Conservation (phyloP, 2,113 vertebrate genomes). For the Xiphophorus couchianus region DNA sequence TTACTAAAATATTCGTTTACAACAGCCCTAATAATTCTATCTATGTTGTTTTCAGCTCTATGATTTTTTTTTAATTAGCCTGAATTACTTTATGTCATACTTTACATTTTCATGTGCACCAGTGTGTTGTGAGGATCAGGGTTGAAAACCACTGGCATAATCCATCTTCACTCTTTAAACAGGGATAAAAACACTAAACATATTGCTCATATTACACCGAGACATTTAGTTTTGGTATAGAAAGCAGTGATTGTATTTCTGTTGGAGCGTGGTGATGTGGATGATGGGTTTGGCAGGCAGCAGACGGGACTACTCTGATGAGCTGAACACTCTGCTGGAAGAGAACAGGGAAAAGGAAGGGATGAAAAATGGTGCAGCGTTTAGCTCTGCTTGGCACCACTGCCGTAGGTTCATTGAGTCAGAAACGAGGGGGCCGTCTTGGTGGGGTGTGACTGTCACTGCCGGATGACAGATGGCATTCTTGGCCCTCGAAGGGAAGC, state of each 20-base stretch:
- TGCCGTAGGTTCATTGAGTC: slow-evolving; percentile 53
- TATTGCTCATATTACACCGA: slow-evolving; percentile 38
- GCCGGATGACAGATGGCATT: slow-evolving; percentile 55
- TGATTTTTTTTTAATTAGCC: too few relatives aligned
- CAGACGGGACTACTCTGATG: slow-evolving; percentile 47
- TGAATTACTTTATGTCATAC: too few relatives aligned
- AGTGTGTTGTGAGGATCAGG: neutral
- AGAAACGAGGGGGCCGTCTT: slow-evolving; percentile 51
- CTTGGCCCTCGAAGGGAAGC: slow-evolving; percentile 29
- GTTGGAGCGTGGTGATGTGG: slow-evolving; percentile 49
- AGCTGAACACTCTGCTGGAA: slow-evolving; percentile 44
- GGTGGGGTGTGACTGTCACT: slow-evolving; percentile 57
- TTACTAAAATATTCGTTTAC: too few relatives aligned
- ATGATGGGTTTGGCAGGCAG: slow-evolving; percentile 62
- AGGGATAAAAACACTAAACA: slow-evolving; percentile 27
- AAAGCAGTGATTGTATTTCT: slow-evolving; percentile 54
- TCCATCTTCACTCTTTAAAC: neutral
- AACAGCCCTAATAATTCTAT: too few relatives aligned
- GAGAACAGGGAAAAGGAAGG: slow-evolving; percentile 23
- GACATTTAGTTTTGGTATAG: slow-evolving; percentile 51
- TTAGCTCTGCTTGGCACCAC: slow-evolving; percentile 53
- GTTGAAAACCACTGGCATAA: neutral
- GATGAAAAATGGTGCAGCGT: slow-evolving; percentile 53
- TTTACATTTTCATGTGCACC: neutral
- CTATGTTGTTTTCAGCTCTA: too few relatives aligned